Evolutionary conservation across 92 coral and sea anemone species (phyloP), one percentile per base, ranked within the genome.

Genomic region (Actinostola sp.): DNA sequence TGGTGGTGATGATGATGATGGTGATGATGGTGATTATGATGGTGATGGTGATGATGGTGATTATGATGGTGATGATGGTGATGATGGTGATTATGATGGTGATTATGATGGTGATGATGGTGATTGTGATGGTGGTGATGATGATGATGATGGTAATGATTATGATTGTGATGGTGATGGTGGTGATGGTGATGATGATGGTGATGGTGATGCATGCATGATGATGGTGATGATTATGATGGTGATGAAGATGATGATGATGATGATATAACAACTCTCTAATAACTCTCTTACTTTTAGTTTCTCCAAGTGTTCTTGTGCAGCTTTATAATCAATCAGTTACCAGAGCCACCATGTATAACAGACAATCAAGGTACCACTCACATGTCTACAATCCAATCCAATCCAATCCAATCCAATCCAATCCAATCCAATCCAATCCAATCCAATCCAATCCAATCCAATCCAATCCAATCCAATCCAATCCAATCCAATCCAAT

Each of bases 311-410:
- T 35, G 88, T 87, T 26, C 81, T 91, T 57, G 65, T 51, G 20
- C 80, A 73, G 65, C 78, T 91, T 30, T 54, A 88, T 54, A 78
- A 73, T 27, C 92, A 91, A 76, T 76, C 89, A 54, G 50, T 71
- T 33, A 59, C 58, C 19, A 83, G 93, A 62, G 76, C 83, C 30
- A 67, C 70, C 6, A 38, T 69, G 28, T 72, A 75, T 26, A 29
- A 73, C 11, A 73, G 72, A 33, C 86, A 67, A 36, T 23, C 63
- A 43, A 75, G 83, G 83, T 77, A 71, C 3, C n/a, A n/a, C n/a
- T n/a, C n/a, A n/a, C n/a, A n/a, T n/a, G n/a, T n/a, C n/a, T n/a
- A n/a, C n/a, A n/a, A n/a, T n/a, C n/a, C n/a, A n/a, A n/a, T n/a
- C n/a, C n/a, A n/a, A n/a, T n/a, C n/a, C n/a, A n/a, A n/a, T n/a